These are phyloP conservation scores for Lipotes vexillifer DNA, from an alignment of 2,113 vertebrate species.

Conservation along the genomic window DNA sequence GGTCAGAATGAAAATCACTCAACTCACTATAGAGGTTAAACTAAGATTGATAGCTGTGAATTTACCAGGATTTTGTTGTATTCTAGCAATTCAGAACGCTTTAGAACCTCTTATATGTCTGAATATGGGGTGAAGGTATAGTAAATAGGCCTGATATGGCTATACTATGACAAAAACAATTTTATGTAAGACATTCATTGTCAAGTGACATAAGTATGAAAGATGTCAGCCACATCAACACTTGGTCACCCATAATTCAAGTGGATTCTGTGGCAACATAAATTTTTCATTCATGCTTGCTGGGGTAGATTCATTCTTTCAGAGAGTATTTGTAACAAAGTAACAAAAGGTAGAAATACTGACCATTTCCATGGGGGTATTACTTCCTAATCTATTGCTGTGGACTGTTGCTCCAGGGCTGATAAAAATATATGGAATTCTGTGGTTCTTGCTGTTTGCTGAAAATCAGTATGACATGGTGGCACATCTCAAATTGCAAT, in stretches of 20 bases:
- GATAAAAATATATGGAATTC: neutral
- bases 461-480: neutral
- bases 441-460: neutral
- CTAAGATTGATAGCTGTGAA: neutral
- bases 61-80: constrained; percentile 16
- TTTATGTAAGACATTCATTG: neutral
- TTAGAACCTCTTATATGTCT: neutral
- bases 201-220: neutral
- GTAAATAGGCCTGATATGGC: neutral
- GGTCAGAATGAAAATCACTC: constrained; percentile 3
- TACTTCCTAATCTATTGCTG: neutral
- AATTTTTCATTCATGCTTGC: neutral
- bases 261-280: neutral
- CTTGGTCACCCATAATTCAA: neutral
- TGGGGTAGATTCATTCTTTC: neutral
- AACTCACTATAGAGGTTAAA: neutral
- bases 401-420: neutral
- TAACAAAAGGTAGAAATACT: neutral
- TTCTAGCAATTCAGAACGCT: constrained; percentile 17
- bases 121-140: neutral
- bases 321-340: neutral
- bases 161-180: neutral
- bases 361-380: neutral
- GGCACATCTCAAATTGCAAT: neutral
- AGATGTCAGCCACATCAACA: neutral